Base-by-base conservation (phyloP, 1,140 invertebrate genomes). In the Subanguina moxae region DNA sequence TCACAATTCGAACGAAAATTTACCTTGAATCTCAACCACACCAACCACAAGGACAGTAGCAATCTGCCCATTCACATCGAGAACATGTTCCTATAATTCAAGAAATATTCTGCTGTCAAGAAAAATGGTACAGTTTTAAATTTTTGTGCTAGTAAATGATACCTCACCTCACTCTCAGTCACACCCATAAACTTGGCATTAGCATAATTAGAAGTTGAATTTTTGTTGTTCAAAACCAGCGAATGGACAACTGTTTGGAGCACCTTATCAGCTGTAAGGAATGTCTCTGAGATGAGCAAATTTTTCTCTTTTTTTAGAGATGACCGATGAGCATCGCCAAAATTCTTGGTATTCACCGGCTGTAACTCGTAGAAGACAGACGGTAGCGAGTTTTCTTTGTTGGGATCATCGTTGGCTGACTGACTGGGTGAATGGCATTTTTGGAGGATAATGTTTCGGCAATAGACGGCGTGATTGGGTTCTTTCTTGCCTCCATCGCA, bases 21-120 rank as follows among this genome's bases (percentile, higher is more conserved):
- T 61, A 61, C 58, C 38, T 61, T 61, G 58, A 30, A 61, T 25
- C 27, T 61, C 58, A 25, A 61, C 38, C 3, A 61, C 58, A 8
- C 58, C 58, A 30, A 61, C n/a, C 19, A 61, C 58, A 30, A 61
- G 58, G 8, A 61, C 19, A 25, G n/a, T 61, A 8, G 58, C 58
- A 19, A 30, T 61, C 27, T 32, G 38, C 3, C 28, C 58, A 3
- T 30, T 25, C 27, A 61, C 28, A 28, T 43, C 58, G 8, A 61
- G 19, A 1, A 30, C 28, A 30, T 61, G 28, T 19, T 3, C 28
- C 58, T 61, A n/a, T 32, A 61, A 61, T 3, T 3, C 3, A 11
- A 38, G 32, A 38, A 5, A 38, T 38, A 5, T 38, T 38, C 3
- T 38, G 32, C 11, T 38, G 11, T 38, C 3, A 38, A 38, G n/a